phyloP scores from a whole-genome alignment of 2,113 vertebrate genomes.

The Plecotus auritus region DNA sequence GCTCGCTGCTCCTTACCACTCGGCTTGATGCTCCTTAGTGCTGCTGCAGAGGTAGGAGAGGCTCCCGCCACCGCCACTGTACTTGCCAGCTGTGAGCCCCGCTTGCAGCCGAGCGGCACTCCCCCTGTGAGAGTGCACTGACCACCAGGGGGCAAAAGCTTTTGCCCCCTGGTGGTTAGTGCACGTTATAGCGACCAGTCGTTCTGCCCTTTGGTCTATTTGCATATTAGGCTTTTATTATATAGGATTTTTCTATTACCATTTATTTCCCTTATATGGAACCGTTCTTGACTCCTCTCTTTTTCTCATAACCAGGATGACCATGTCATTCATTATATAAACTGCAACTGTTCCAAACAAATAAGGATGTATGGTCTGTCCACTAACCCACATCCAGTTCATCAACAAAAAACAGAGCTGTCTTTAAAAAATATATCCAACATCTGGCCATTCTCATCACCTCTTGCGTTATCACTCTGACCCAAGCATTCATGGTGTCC shows the following conservation, averaged over 20 bases:
- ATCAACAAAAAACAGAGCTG: neutral
- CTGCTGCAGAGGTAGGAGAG: no score
- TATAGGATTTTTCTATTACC: neutral
- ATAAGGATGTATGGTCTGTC: neutral
- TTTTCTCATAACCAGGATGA: neutral
- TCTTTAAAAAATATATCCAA: neutral
- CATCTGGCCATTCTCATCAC: neutral
- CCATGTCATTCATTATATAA: neutral
- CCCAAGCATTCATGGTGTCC: neutral
- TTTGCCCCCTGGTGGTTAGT: no score
- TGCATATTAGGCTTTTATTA: no score
- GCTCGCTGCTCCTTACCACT: no score
- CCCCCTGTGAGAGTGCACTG: no score
- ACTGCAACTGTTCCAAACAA: neutral
- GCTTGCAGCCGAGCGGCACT: no score
- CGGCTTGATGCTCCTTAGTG: no score
- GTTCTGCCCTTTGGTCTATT: no score
- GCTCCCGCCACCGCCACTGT: no score
- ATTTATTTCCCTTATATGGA: neutral
- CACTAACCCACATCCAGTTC: neutral
- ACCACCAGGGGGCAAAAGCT: no score
- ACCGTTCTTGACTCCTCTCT: neutral
- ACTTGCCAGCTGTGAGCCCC: no score
- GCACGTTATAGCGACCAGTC: no score
- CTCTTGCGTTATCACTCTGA: neutral